Conservation (phyloP, 2,888 invertebrate species). For the Pseudococcus viburni region DNA sequence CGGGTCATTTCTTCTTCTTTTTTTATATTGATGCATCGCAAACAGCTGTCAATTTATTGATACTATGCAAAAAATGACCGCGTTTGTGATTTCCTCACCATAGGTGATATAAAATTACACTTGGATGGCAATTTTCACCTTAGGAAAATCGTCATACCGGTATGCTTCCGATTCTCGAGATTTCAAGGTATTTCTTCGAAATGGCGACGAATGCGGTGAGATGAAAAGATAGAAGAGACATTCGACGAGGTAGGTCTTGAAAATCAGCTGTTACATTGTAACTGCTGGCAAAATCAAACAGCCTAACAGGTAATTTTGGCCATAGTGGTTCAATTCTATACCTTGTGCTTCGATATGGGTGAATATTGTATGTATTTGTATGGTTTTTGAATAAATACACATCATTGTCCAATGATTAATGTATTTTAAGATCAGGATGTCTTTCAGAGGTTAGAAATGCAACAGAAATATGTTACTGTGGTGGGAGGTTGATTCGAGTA, state of each 20-base stretch:
- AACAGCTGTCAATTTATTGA: slow-evolving; percentile 39
- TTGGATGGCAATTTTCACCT: neutral
- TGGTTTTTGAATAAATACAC: slow-evolving; percentile 2
- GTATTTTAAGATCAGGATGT: neutral
- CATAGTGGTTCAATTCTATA: neutral
- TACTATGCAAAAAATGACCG: neutral
- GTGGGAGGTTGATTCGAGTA: neutral
- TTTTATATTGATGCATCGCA: neutral
- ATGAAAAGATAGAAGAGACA: neutral
- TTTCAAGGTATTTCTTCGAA: neutral
- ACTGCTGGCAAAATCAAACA: neutral
- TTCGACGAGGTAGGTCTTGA: slow-evolving; percentile 39
- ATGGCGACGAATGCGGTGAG: neutral
- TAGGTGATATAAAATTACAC: neutral
- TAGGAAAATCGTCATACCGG: neutral
- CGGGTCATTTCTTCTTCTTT: slow-evolving; percentile 62
- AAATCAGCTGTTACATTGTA: slow-evolving; percentile 39
- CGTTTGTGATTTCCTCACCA: neutral
- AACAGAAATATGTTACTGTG: neutral
- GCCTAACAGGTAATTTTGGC: slow-evolving; percentile 48
- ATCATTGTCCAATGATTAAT: slow-evolving; percentile 14
- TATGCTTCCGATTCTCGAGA: neutral
- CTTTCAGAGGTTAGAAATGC: neutral
- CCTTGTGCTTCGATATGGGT: neutral
- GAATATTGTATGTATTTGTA: slow-evolving; percentile 2